Evolutionary conservation across 2,888 invertebrate genomes (phyloP), one percentile per base, ranked within the genome.

Genomic region (Sinopyrophorus schimmeli): DNA sequence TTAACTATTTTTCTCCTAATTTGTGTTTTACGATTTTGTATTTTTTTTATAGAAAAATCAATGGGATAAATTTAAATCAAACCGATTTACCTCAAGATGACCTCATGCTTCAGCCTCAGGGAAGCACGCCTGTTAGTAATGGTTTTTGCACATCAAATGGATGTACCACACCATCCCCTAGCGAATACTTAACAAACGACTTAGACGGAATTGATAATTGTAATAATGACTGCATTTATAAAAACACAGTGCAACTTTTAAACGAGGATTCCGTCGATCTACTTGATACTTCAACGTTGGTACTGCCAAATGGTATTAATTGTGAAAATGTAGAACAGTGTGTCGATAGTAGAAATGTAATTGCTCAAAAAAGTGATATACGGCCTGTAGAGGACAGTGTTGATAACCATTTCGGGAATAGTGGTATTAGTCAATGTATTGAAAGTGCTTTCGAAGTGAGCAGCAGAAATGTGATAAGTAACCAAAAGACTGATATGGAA

Each of bases 161-260:
- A 9, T 44, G 43, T 30, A 38, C 24, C 14, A 44, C 47, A 11
- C 37, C 49, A 12, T 43, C 38, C 15, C 38, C 42, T 37, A 41
- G 38, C 14, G 51, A 51, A 26, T 42, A 51, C 34, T 27, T 51
- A 41, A 46, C 15, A 12, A 52, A 55, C 23, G 42, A 46, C 31
- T 37, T 56, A 26, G 53, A 47, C 34, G 51, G 59, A 42, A 35
- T 53, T 40, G 39, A 44, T 32, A 47, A 64, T 50, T 69, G 69
- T 47, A 67, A 65, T 40, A 65, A 65, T 43, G 71, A 72, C 53
- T 71, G 71, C 59, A 67, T 70, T 39, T 70, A 65, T 56, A 67
- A 65, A 52, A 65, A 63, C 46, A 35, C 43, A 2, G 18, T 44
- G 27, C 53, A 53, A 17, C 24, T 18, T 2, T 39, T 32, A 55